Evolutionary conservation across 2,797 vertebrate genomes (phyloP).

Genomic region (Semotilus atromaculatus): DNA sequence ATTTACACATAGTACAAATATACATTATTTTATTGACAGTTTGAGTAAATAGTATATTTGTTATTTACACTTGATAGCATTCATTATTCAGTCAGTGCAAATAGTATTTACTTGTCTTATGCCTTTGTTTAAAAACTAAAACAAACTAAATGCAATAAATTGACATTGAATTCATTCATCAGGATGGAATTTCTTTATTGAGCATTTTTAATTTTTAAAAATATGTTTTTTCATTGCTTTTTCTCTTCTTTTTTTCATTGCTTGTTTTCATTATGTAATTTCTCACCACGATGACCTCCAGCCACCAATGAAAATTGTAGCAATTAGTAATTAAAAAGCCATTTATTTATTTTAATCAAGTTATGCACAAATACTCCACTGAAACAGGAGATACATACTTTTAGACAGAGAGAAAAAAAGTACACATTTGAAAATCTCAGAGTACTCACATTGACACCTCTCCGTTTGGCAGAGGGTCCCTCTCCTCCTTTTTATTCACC

Average conservation of each 20-base stretch:
- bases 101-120: neutral
- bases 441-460: conserved; percentile 38
- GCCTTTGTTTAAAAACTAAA: neutral
- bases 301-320: neutral
- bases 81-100: neutral
- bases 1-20: neutral
- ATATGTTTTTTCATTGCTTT: neutral
- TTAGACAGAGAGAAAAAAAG: conserved; percentile 5
- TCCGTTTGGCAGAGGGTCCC: conserved; percentile 30
- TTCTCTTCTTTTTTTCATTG: neutral
- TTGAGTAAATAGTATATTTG: too few relatives aligned
- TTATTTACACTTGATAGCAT: too few relatives aligned
- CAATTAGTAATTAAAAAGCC: neutral
- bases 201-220: neutral
- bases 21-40: too few relatives aligned
- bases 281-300: neutral
- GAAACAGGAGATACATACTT: neutral
- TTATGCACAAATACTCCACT: neutral
- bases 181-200: neutral
- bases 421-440: neutral
- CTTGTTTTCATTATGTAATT: neutral
- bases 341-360: neutral
- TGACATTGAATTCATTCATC: neutral
- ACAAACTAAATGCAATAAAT: too few relatives aligned
- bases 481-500: conserved; percentile 32